These are phyloP conservation scores for Pristionchus exspectatus DNA, from an alignment of 2,888 invertebrate genomes.

Conservation along the genomic window DNA sequence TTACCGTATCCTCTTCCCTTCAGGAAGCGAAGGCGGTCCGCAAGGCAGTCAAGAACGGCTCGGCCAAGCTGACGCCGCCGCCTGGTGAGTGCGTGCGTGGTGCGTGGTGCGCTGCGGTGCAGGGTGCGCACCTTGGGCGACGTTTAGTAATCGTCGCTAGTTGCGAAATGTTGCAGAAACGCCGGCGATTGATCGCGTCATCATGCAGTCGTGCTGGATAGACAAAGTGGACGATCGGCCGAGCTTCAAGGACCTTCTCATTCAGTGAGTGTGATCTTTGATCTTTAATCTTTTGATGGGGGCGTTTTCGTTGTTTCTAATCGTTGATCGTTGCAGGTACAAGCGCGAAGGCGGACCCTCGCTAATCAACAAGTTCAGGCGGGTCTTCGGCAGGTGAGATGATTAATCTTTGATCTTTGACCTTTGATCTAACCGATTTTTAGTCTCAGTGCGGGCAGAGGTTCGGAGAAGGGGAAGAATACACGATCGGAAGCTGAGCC, in stretches of 20 bases:
- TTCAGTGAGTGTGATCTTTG: conserved; percentile 39
- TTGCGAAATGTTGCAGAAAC: background rate
- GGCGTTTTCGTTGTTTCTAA: background rate
- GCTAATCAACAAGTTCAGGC: background rate
- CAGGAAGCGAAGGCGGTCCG: conserved; percentile 47
- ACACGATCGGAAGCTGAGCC: conserved; percentile 18
- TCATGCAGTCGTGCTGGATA: conserved; percentile 41
- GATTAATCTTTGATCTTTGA: background rate
- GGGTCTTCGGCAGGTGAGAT: background rate
- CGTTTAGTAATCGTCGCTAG: background rate
- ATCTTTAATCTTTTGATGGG: background rate
- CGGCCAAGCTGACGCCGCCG: background rate
- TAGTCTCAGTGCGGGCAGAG: background rate
- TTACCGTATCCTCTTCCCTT: background rate
- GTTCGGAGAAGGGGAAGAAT: background rate
- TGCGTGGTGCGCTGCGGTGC: background rate
- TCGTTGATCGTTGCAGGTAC: background rate
- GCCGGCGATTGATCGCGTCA: conserved; percentile 3
- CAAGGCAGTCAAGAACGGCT: conserved; percentile 45
- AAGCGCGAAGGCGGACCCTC: conserved; percentile 1
- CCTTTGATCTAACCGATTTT: background rate
- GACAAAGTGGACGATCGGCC: conserved; percentile 24
- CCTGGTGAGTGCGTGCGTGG: conserved; percentile 16
- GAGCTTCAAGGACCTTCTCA: background rate
- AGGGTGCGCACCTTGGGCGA: background rate